These are phyloP conservation scores for Monochamus alternatus DNA, from an alignment of 2,888 invertebrate genomes.

Conservation along the genomic window DNA sequence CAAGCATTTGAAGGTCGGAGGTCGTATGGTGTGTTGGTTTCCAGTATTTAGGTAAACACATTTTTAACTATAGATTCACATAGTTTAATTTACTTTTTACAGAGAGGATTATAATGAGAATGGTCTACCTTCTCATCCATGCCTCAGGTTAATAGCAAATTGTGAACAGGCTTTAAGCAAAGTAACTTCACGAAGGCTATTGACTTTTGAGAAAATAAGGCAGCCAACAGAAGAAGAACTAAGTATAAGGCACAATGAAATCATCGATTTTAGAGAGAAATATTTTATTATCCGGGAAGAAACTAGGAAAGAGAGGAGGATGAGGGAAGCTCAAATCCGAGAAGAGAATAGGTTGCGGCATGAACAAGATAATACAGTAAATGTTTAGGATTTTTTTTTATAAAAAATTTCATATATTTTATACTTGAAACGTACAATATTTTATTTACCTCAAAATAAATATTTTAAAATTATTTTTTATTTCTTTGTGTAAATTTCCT, in stretches of 20 bases:
- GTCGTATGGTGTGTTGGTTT: constrained; percentile 95
- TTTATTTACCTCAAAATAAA: background rate
- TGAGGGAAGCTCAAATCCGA: constrained; percentile 67
- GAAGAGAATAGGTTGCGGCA: constrained; percentile 62
- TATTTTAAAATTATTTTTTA: too few species aligned
- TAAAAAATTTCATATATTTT: constrained; percentile 13
- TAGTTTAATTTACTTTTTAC: constrained; percentile 52
- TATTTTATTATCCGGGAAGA: constrained; percentile 82
- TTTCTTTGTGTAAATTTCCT: too few species aligned
- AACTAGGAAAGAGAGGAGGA: constrained; percentile 76
- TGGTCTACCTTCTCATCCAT: constrained; percentile 86
- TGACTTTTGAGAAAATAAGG: constrained; percentile 87
- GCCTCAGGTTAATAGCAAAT: constrained; percentile 84
- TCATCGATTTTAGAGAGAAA: constrained; percentile 76
- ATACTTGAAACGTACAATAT: background rate
- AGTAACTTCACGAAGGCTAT: constrained; percentile 85
- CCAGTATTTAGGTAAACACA: constrained; percentile 84
- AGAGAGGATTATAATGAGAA: constrained; percentile 83
- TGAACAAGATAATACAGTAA: constrained; percentile 46
- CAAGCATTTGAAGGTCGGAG: constrained; percentile 81
- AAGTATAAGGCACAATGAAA: constrained; percentile 58
- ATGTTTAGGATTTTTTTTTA: constrained; percentile 15
- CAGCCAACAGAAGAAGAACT: constrained; percentile 72
- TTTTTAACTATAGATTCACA: background rate
- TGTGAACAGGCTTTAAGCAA: constrained; percentile 91